Base-by-base conservation (phyloP, 1,140 invertebrate genomes). In the Ostrea edulis region DNA sequence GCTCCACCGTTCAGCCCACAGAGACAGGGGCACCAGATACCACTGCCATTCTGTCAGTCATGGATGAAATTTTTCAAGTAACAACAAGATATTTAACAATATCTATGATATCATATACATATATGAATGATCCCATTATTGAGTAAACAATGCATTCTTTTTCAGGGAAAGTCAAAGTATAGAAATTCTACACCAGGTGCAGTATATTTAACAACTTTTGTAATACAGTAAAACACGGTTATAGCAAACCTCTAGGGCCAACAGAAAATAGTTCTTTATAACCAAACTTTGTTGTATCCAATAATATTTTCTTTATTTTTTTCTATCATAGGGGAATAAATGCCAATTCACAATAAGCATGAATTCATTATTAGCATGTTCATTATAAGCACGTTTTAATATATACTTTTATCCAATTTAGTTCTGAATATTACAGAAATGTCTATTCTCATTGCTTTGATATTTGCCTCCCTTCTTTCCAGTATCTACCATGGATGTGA, bases 81-180 rank as follows among this genome's bases (percentile, higher is more conserved):
- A 25, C 14, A 35, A 11, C 9, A 9, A 29, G 12, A 14, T 77
- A 11, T 35, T 55, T 2, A 1, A 17, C n/a, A 20, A 62, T n/a
- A 62, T 55, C 9, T 55, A 44, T 44, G 35, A 20, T 5, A 62
- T 20, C 17, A 58, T 14, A 58, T 58, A 58, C 11, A 12, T 58
- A n/a, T 62, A 62, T 62, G 55, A 20, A 62, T 62, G 3, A 44
- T 44, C 35, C 5, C 55, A 8, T 2, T 20, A 20, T 2, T n/a
- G 7, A 62, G n/a, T n/a, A n/a, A n/a, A 0, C 29, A 2, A n/a
- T 71, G 25, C 25, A 9, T 25, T 71, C 12, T 71, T 25, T 77
- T 77, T 14, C 68, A 77, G 68, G 68, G 68, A 77, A 77, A 77
- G 29, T 77, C 68, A 77, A 77, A 77, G 29, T 35, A 35, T 77